Percentiles rank a stretch among this genome's conserved stretches.
These are phyloP conservation scores for Sardina pilchardus DNA, from an alignment of 2,113 vertebrate species.

Conservation along the genomic window DNA sequence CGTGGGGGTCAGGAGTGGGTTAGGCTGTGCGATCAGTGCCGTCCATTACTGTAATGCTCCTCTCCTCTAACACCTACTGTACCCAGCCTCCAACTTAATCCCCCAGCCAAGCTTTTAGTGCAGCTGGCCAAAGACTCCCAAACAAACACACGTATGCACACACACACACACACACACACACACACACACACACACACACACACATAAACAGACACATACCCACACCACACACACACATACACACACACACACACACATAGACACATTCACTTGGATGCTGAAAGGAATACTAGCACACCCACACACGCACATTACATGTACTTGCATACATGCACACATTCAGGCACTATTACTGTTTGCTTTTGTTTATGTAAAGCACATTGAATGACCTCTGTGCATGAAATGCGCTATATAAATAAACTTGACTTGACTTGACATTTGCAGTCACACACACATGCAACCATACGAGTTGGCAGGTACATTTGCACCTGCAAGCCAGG, in stretches of 20 bases:
- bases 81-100: not conserved
- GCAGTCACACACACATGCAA: too few relatives aligned
- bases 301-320: not conserved
- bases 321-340: not conserved
- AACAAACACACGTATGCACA: not conserved
- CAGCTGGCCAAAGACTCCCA: constrained; percentile 1
- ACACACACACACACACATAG: not conserved
- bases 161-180: not conserved
- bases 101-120: not conserved
- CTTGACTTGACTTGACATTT: too few relatives aligned
- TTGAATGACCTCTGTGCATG: too few relatives aligned
- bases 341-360: too few relatives aligned
- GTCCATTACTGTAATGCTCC: not conserved
- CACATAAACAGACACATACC: not conserved
- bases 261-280: too few relatives aligned
- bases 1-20: not conserved
- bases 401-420: too few relatives aligned
- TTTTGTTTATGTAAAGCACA: too few relatives aligned
- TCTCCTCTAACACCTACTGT: not conserved
- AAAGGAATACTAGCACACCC: too few relatives aligned
- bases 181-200: not conserved
- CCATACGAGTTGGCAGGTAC: too few relatives aligned
- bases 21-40: not conserved
- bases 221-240: constrained; percentile 1
- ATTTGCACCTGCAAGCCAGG: too few relatives aligned